phyloP scores from a whole-genome alignment of 2,797 vertebrate genomes.

The Chaetodon trifasciatus region DNA sequence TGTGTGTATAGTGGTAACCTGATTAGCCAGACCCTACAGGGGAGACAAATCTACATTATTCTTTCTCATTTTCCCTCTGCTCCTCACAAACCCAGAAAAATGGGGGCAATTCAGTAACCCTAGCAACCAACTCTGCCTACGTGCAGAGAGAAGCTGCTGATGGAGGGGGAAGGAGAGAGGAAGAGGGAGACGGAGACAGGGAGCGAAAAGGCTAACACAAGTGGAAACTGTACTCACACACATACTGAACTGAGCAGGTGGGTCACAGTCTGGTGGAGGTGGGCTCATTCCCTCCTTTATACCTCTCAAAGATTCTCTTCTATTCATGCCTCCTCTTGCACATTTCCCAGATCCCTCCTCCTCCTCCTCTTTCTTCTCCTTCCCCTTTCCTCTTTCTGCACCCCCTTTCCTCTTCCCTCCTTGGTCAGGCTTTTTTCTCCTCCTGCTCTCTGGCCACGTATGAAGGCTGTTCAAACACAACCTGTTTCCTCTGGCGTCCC shows the following conservation, averaged over 20 bases:
- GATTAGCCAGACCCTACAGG: conserved; percentile 77
- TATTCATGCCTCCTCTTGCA: conserved; percentile 34
- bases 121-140: conserved; percentile 82
- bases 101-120: conserved; percentile 84
- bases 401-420: conserved; percentile 23
- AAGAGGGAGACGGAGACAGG: conserved; percentile 37
- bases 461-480: conserved; percentile 80
- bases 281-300: conserved; percentile 43
- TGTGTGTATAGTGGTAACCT: conserved; percentile 62
- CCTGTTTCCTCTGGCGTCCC: conserved; percentile 81
- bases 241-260: conserved; percentile 36
- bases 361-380: conserved; percentile 12
- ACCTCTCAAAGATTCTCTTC: conserved; percentile 8
- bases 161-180: conserved; percentile 61
- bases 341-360: conserved; percentile 50
- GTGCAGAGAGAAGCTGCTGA: conserved; percentile 74
- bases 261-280: background rate
- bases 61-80: conserved; percentile 72
- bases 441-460: conserved; percentile 60
- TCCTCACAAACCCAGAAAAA: conserved; percentile 82
- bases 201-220: conserved; percentile 47
- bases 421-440: conserved; percentile 37
- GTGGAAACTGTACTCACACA: conserved; percentile 42
- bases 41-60: conserved; percentile 81
- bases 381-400: background rate